These are phyloP conservation scores for Sanderia malayensis DNA, from an alignment of 30 jellyfish, hydroid and myxozoan genomes.

Conservation along the genomic window DNA sequence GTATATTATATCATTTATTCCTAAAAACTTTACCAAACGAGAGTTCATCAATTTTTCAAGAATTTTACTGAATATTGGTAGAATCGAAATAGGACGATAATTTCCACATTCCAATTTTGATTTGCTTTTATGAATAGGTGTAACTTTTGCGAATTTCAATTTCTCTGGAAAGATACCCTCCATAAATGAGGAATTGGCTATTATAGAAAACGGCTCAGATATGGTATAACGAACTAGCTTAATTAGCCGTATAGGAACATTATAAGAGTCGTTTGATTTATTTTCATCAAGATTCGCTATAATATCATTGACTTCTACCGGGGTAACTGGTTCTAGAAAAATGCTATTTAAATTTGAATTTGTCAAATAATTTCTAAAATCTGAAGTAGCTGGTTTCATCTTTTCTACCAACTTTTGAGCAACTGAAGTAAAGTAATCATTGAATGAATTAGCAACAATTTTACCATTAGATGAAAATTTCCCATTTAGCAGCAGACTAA, in stretches of 20 bases:
- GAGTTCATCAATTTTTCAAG: too few relatives aligned
- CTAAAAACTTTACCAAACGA: slow-evolving; percentile 22
- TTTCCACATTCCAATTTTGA: slow-evolving; percentile 29
- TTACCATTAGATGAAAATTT: slow-evolving; percentile 12
- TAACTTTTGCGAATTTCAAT: slow-evolving; percentile 34
- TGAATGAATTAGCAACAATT: slow-evolving; percentile 26
- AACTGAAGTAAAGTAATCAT: slow-evolving; percentile 18
- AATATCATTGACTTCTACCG: slow-evolving; percentile 17
- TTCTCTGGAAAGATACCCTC: slow-evolving; percentile 42
- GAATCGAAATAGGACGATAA: slow-evolving; percentile 36
- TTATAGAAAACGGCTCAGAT: slow-evolving; percentile 22
- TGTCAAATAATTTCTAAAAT: slow-evolving; percentile 4
- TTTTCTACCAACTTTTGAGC: slow-evolving; percentile 21
- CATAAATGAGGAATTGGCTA: slow-evolving; percentile 20
- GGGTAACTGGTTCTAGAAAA: slow-evolving; percentile 19
- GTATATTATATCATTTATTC: slow-evolving; percentile 25
- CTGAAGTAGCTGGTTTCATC: slow-evolving; percentile 10
- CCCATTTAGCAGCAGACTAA: slow-evolving; percentile 2
- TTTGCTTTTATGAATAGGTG: slow-evolving; percentile 25
- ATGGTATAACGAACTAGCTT: slow-evolving; percentile 14
- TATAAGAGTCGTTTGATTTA: slow-evolving; percentile 14
- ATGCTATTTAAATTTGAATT: neutral
- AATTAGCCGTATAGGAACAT: slow-evolving; percentile 6
- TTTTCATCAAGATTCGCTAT: slow-evolving; percentile 11
- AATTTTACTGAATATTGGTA: too few relatives aligned